Evolutionary conservation across 2,113 vertebrate species (phyloP), one percentile per base, ranked within the genome.

Genomic region (Tichodroma muraria): DNA sequence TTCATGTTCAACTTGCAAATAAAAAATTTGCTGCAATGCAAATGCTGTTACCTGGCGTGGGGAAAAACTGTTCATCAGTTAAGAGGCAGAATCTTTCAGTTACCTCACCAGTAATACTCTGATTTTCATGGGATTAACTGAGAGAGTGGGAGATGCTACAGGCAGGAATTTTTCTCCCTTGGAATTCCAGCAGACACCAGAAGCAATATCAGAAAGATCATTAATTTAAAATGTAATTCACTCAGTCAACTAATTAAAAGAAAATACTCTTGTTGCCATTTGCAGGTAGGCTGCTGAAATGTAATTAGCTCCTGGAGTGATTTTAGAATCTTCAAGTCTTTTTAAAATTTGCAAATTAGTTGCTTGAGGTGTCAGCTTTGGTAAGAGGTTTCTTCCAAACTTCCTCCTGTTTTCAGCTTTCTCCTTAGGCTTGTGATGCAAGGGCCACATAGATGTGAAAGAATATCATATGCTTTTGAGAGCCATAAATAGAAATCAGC

Each of bases 181-280:
- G 61, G 90, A 97, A 90, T 94, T 96, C 84, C 65, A 87, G 84
- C 35, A 91, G 82, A 88, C 88, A 38, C 38, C 59, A 93, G 76
- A 52, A 96, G 89, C 83, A 81, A 49, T 93, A 66, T 6, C 80
- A 65, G 80, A 50, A 80, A 38, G 73, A 88, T 91, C 45, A 90
- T 96, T 95, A 88, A 91, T 94, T 94, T 95, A 54, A 96, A 96
- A 95, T 73, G n/a, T 88, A 91, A 92, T 96, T 95, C 78, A 71
- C 71, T 70, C 73, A 73, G 80, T 91, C 72, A 91, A 52, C 72
- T 90, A 93, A 92, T 97, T 97, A 95, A 90, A 93, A 93, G 90
- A 89, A 96, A 97, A 94, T 52, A 75, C 54, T 90, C 89, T 63
- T 90, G 82, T 96, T 94, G 76, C 91, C 70, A 45, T 94, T 96